Base-by-base conservation (phyloP, 1,140 invertebrate species). In the Plutomurus gul region DNA sequence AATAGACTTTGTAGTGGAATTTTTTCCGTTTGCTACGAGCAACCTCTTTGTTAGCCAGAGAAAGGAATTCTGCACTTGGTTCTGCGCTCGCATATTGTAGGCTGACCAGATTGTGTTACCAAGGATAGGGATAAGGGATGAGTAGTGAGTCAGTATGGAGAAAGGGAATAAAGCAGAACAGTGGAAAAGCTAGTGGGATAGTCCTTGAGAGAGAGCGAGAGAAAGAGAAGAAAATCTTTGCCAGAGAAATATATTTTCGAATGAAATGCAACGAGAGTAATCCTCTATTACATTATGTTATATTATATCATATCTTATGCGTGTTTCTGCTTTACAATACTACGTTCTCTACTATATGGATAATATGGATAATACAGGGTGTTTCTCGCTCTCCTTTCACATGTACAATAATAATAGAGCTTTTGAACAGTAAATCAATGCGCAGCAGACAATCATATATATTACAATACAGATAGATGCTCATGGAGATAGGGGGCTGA, bases 211-310 rank as follows among this genome's bases (percentile, higher is more conserved):
- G n/a, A n/a, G n/a, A n/a, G n/a, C n/a, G n/a, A n/a, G n/a, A 65
- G 27, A 33, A 30, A 56, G 22, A 25, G 6, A 56, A 56, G 27
- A 25, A 60, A 65, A 65, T 65, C 56, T 65, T 30, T 27, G 27
- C 13, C 22, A 30, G 8, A 27, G 51, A 27, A 65, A 65, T 65
- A 65, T 11, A 65, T 33, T n/a, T 25, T 65, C 25, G 56, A 33
- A 65, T 65, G 27, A 36, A 65, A 65, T 65, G 56, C 25, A 65
- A 65, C 36, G 56, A 30, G 27, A 65, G 27, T 65, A 65, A 65
- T 65, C 56, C 25, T 33, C n/a, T 30, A 65, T 65, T 65, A 65
- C 56, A 60, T 65, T 33, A 51, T 51, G 47, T 51, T 51, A 51
- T 51, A 51, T 51, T 51, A 51, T 51, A 51, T 51, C 47, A 51